Conservation (phyloP, 2,888 invertebrate species). For the Cloeon dipterum region DNA sequence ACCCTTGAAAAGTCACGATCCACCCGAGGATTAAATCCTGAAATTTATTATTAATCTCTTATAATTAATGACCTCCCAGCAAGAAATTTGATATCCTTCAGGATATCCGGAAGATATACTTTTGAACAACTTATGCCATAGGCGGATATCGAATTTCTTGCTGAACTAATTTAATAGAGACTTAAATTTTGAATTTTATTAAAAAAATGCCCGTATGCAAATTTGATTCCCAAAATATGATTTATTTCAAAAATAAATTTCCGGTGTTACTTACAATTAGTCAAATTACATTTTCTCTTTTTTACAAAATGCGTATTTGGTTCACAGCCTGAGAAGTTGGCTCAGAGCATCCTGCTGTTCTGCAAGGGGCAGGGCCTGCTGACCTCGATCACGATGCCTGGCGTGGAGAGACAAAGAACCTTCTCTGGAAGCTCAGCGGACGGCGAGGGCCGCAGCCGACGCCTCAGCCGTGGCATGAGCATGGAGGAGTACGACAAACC, state of each 20-base stretch:
- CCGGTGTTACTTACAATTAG: neutral
- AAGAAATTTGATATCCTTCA: too few species aligned
- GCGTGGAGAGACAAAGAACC: conserved; percentile 46
- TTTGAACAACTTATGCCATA: too few species aligned
- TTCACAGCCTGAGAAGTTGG: conserved; percentile 61
- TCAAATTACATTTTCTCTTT: neutral
- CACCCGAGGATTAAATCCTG: too few species aligned
- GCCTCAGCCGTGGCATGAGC: conserved; percentile 37
- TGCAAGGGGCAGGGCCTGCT: conserved; percentile 69
- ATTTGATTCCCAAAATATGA: neutral
- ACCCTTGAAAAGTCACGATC: too few species aligned
- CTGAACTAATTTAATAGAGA: too few species aligned
- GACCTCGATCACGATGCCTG: conserved; percentile 59
- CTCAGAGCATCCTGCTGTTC: conserved; percentile 66
- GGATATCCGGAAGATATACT: too few species aligned
- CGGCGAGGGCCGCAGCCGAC: conserved; percentile 17
- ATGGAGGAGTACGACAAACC: conserved; percentile 70
- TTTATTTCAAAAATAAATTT: neutral
- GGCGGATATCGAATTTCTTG: too few species aligned
- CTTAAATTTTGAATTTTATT: too few species aligned
- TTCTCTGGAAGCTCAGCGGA: conserved; percentile 28
- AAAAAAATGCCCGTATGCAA: too few species aligned
- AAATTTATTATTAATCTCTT: too few species aligned
- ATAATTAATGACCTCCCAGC: too few species aligned
- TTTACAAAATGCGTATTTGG: too few species aligned